Percentiles rank a stretch among this genome's conserved stretches.
Conservation (phyloP, 2,113 vertebrate species). For the Cygnus buccinator region DNA sequence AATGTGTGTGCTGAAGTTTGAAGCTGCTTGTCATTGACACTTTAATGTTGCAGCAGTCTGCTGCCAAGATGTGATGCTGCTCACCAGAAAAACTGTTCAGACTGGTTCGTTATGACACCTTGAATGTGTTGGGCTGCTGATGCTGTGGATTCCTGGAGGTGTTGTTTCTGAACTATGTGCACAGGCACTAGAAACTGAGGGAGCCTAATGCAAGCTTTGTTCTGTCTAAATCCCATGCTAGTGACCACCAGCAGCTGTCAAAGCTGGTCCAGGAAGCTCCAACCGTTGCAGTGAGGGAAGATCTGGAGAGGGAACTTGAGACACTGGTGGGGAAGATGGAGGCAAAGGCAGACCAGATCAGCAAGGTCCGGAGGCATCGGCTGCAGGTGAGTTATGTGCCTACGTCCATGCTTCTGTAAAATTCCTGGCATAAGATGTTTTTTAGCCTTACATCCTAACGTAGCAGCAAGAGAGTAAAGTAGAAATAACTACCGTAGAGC, state of each 20-base stretch:
- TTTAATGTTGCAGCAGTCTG: not conserved
- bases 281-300: conserved; percentile 76
- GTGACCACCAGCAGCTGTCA: conserved; percentile 87
- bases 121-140: not conserved
- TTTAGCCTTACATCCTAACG: not conserved
- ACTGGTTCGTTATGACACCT: not conserved
- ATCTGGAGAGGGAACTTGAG: conserved; percentile 86
- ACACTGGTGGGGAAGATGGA: conserved; percentile 89
- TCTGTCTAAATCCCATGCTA: conserved; percentile 48
- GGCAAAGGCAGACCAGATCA: conserved; percentile 93
- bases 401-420: not conserved
- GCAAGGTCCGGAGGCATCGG: conserved; percentile 86
- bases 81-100: not conserved
- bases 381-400: conserved; percentile 75
- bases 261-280: conserved; percentile 83
- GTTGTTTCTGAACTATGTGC: not conserved
- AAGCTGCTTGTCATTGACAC: not conserved
- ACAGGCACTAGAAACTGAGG: not conserved
- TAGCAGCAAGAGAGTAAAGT: not conserved
- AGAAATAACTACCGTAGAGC: not conserved
- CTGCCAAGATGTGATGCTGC: not conserved
- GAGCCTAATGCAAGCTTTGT: not conserved
- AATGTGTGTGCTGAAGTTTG: not conserved
- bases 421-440: not conserved
- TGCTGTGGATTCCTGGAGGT: not conserved